Evolutionary conservation across 2,888 invertebrate genomes (phyloP).

Genomic region (Chromoteleia sp.): DNA sequence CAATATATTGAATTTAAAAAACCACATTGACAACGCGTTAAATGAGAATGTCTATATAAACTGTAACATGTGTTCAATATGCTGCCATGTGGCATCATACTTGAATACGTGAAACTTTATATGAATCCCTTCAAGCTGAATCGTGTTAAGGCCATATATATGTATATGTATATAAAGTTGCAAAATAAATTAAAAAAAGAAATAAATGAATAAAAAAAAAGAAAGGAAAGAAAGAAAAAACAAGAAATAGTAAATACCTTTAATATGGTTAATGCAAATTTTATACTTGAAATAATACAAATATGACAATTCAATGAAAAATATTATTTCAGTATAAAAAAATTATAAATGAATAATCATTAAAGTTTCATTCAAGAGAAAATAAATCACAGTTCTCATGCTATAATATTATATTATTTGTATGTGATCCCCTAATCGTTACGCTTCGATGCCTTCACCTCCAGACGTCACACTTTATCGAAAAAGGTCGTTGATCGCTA

Average conservation of each 20-base stretch:
- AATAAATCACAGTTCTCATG: constrained; percentile 35
- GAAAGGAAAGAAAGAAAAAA: not conserved
- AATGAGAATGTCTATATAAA: not conserved
- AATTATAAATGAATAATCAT: not conserved
- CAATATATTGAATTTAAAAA: too few relatives aligned
- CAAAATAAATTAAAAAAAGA: constrained; percentile 3
- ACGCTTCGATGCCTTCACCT: constrained; percentile 47
- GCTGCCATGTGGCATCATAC: constrained; percentile 10
- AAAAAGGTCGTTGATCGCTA: constrained; percentile 62
- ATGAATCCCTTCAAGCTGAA: constrained; percentile 21
- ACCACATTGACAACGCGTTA: too few relatives aligned
- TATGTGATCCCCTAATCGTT: constrained; percentile 51
- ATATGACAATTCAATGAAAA: not conserved
- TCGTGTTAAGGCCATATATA: constrained; percentile 11
- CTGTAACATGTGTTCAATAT: constrained; percentile 5
- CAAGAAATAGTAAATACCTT: not conserved
- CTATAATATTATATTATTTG: constrained; percentile 48
- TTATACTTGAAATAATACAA: not conserved
- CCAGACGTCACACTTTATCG: constrained; percentile 65
- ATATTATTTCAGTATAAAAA: not conserved
- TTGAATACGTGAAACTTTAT: constrained; percentile 26
- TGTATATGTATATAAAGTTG: not conserved
- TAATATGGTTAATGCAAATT: not conserved
- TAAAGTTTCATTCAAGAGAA: not conserved
- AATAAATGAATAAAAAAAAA: not conserved